phyloP scores from a whole-genome alignment of 2,113 vertebrate genomes.

The Lophius piscatorius region DNA sequence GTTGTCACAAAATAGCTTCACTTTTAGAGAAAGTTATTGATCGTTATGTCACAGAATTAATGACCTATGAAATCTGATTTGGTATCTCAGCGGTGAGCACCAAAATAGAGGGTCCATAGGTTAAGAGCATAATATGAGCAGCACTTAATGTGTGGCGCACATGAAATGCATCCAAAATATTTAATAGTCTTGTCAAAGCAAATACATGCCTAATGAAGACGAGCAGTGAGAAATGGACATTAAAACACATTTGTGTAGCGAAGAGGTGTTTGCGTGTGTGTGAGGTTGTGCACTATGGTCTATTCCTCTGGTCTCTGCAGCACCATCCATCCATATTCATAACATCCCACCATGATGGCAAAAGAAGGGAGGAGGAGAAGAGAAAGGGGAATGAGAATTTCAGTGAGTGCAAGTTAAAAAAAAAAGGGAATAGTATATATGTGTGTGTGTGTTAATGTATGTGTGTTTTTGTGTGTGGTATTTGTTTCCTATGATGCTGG shows the following conservation, averaged over 20 bases:
- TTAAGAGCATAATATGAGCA: slow-evolving; percentile 28
- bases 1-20: slow-evolving; percentile 44
- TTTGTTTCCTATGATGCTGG: slow-evolving; percentile 6
- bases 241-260: slow-evolving; percentile 11
- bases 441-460: slow-evolving; percentile 8
- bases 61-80: slow-evolving; percentile 50
- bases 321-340: slow-evolving; percentile 67
- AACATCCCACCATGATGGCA: slow-evolving; percentile 53
- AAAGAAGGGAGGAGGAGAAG: slow-evolving; percentile 18
- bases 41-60: slow-evolving; percentile 44
- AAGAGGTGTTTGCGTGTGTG: not conserved
- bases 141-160: slow-evolving; percentile 19
- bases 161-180: slow-evolving; percentile 31
- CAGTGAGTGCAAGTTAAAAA: slow-evolving; percentile 23
- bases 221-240: slow-evolving; percentile 29
- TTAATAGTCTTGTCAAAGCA: slow-evolving; percentile 18
- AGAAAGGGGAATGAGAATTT: slow-evolving; percentile 28
- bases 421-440: slow-evolving; percentile 18
- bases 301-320: slow-evolving; percentile 53
- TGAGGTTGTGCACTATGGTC: slow-evolving; percentile 32
- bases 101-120: slow-evolving; percentile 2
- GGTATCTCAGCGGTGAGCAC: slow-evolving; percentile 23
- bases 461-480: not conserved
- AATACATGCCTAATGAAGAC: slow-evolving; percentile 24
- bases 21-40: slow-evolving; percentile 47